Percentiles rank a stretch among this genome's conserved stretches.
Evolutionary conservation across 2,113 vertebrate genomes (phyloP).

Genomic region (Okapia johnstoni): DNA sequence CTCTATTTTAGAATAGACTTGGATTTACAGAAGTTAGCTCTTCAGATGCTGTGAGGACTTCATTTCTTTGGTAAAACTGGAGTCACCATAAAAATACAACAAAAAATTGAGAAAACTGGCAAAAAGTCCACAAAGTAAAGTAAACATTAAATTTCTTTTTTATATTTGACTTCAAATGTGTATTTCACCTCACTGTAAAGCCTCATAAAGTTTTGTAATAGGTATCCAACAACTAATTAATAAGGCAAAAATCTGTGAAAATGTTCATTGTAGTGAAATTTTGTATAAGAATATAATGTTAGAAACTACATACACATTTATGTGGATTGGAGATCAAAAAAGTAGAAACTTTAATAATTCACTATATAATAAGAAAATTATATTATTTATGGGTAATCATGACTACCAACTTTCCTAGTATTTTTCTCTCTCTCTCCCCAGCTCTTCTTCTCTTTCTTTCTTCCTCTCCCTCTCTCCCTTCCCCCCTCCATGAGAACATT

Average conservation of each 20-base stretch:
- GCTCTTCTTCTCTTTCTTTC: background rate
- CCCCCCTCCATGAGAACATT: background rate
- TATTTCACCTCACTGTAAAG: background rate
- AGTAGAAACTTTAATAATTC: background rate
- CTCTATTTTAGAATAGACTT: background rate
- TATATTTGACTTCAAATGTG: background rate
- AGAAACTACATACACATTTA: background rate
- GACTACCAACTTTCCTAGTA: background rate
- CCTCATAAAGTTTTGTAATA: background rate
- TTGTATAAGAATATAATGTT: background rate
- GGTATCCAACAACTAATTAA: background rate
- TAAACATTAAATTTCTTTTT: background rate
- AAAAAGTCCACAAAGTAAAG: background rate
- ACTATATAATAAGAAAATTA: background rate
- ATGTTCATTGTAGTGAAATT: background rate
- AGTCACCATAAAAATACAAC: background rate
- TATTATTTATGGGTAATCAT: background rate
- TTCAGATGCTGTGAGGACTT: background rate
- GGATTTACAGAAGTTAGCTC: background rate
- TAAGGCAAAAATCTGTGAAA: background rate
- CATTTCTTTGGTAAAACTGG: slow-evolving; percentile 1
- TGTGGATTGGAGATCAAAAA: background rate
- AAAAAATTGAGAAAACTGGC: background rate
- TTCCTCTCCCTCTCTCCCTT: no score
- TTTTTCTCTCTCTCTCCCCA: background rate